phyloP scores from a whole-genome alignment of 2,888 invertebrate genomes.

The Pristionchus mayeri region DNA sequence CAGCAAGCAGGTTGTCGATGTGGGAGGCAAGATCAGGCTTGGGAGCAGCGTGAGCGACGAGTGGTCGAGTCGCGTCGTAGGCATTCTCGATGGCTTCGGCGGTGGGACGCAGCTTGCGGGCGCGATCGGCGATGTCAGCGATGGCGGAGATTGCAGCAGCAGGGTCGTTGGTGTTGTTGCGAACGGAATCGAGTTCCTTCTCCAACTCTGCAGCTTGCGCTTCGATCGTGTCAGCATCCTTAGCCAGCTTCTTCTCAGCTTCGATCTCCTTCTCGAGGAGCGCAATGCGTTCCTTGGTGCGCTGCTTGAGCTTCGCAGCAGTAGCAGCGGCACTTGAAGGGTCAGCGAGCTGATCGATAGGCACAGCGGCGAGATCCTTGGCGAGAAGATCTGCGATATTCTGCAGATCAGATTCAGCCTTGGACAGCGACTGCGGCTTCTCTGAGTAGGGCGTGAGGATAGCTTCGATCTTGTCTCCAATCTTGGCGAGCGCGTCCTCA shows the following conservation, averaged over 20 bases:
- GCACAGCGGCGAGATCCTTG: conserved; percentile 45
- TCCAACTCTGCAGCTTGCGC: conserved; percentile 55
- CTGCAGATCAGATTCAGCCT: conserved; percentile 37
- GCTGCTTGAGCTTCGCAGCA: conserved; percentile 54
- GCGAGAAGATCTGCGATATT: not conserved
- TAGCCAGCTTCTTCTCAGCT: conserved; percentile 56
- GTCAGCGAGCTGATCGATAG: conserved; percentile 37
- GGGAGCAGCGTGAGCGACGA: conserved; percentile 18
- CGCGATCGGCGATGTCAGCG: conserved; percentile 37
- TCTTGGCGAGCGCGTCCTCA: conserved; percentile 22
- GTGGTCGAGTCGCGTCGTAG: not conserved
- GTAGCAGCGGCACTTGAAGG: conserved; percentile 27
- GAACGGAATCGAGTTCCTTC: conserved; percentile 52
- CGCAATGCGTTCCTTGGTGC: conserved; percentile 35
- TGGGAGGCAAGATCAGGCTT: conserved; percentile 14
- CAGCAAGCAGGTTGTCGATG: conserved; percentile 11
- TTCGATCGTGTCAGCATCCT: conserved; percentile 52
- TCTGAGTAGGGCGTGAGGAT: conserved; percentile 60
- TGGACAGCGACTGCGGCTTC: conserved; percentile 34
- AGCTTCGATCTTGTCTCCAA: conserved; percentile 51
- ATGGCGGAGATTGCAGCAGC: not conserved
- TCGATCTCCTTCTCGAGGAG: conserved; percentile 53
- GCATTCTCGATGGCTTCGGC: conserved; percentile 6
- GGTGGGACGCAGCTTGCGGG: conserved; percentile 27
- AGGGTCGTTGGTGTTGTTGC: conserved; percentile 14